Base-by-base conservation (phyloP, 2,113 vertebrate species). In the Phasianus colchicus region DNA sequence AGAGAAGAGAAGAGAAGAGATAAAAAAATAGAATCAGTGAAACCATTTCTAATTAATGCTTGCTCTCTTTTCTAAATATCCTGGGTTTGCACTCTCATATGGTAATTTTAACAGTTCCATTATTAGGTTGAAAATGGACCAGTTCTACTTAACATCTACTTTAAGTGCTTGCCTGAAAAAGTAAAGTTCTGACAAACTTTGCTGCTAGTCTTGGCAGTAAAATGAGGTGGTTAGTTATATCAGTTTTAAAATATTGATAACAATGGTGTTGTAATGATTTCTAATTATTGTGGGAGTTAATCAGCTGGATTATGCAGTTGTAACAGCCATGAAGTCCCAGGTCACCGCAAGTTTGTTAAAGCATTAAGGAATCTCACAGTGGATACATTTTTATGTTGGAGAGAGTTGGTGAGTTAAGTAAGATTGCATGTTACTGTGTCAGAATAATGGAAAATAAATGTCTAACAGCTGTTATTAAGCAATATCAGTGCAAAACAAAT, bases 381-480 rank as follows among this genome's bases (percentile, higher is more conserved):
- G 84, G 48, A 38, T 38, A 21, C 10, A 0, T 18, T 85, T 67
- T 66, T 32, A 10, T 85, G 84, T 43, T 82, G 66, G n/a, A 29
- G 40, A 29, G 71, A 85, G 90, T 13, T 42, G 3, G 60, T 30
- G 64, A 75, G 82, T 80, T 95, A 83, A 89, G 89, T 8, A 70
- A 84, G 84, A 58, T 91, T 73, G 89, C 82, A 54, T 48, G 27
- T 83, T 86, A 25, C 71, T 88, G 58, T 92, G 88, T 50, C 75
- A 63, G 78, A 52, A 36, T 24, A 57, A 89, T 40, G 71, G 75
- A 50, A 93, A 95, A 72, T 73, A 81, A 94, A 91, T 47, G 70
- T 15, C 4, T 32, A 95, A 64, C 77, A 70, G 67, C 86, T 90
- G 64, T 27, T 88, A 88, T 89, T 95, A 93, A 79, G 13, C 71